phyloP scores from a whole-genome alignment of 2,888 invertebrate genomes.

The Laspeyria flexula region DNA sequence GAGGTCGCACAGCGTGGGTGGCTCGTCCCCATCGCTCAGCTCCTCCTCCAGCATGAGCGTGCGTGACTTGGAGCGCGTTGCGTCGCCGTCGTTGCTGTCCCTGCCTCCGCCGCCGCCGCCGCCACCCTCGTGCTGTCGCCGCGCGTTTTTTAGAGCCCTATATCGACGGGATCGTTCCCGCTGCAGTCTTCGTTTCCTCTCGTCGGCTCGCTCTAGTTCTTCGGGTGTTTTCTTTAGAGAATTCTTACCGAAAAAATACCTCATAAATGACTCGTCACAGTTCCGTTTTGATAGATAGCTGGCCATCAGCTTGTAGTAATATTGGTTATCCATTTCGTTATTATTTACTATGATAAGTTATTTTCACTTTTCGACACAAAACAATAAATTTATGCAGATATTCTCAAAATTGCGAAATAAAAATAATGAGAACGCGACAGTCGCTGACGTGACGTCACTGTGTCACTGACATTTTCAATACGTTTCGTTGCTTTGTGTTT shows the following conservation, averaged over 20 bases:
- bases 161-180: conserved; percentile 78
- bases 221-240: conserved; percentile 77
- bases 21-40: conserved; percentile 76
- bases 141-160: conserved; percentile 77
- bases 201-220: conserved; percentile 78
- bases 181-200: conserved; percentile 76
- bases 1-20: conserved; percentile 77
- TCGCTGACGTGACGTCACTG: conserved; percentile 74
- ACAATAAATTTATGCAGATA: conserved; percentile 50
- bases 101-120: conserved; percentile 57
- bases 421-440: conserved; percentile 78
- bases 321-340: conserved; percentile 76
- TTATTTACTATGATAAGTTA: conserved; percentile 17
- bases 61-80: conserved; percentile 60
- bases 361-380: conserved; percentile 22
- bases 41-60: conserved; percentile 66
- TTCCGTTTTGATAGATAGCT: conserved; percentile 81
- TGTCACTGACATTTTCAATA: conserved; percentile 46
- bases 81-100: conserved; percentile 57
- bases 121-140: conserved; percentile 74
- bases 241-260: conserved; percentile 81
- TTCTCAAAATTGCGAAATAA: conserved; percentile 78
- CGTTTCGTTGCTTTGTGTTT: conserved; percentile 33
- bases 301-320: conserved; percentile 82
- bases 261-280: conserved; percentile 83